Base-by-base conservation (phyloP, 2,797 vertebrate species). In the Danionella dracula region DNA sequence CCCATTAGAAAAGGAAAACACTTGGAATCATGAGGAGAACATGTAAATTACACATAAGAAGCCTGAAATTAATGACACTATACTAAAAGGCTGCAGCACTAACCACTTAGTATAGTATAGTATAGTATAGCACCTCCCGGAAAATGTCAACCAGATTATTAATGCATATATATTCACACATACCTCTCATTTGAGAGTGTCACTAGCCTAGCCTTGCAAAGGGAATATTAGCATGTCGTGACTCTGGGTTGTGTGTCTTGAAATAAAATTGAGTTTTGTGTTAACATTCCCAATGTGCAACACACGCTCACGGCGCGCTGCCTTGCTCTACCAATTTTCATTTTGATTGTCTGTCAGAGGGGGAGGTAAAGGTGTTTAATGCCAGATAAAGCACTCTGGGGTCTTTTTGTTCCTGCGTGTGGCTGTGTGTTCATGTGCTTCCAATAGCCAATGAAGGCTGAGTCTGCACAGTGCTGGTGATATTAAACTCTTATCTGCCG, bases 291-390 rank as follows among this genome's bases (percentile, higher is more conserved):
- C 73, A 79, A 80, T 86, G 84, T 82, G 80, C 76, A 54, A 66
- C 7, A 57, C 11, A 13, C 58, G 23, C 68, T 48, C 57, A 72
- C 72, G 69, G 35, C 15, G 9, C 5, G 12, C 76, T 74, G 71
- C 57, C 61, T 32, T 21, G 9, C 35, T 63, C 46, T 77, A 72
- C 78, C 46, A 56, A 84, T 86, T 85, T 86, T 82, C 66, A 82
- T 85, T 85, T 85, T 83, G 81, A 85, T 84, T 85, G 81, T 77
- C 85, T 85, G 84, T 86, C 84, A 83, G 77, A 82, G 82, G 85
- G 23, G 83, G 80, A 72, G 66, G 81, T 82, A 78, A 87, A 88
- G 84, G 87, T 86, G 86, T 89, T 87, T 83, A 85, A 83, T 73
- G 71, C 62, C 77, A 82, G 87, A 87, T 87, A 88, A 89, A 88